Conservation (phyloP, 2,888 invertebrate genomes). For the Stenoptilia bipunctidactyla region DNA sequence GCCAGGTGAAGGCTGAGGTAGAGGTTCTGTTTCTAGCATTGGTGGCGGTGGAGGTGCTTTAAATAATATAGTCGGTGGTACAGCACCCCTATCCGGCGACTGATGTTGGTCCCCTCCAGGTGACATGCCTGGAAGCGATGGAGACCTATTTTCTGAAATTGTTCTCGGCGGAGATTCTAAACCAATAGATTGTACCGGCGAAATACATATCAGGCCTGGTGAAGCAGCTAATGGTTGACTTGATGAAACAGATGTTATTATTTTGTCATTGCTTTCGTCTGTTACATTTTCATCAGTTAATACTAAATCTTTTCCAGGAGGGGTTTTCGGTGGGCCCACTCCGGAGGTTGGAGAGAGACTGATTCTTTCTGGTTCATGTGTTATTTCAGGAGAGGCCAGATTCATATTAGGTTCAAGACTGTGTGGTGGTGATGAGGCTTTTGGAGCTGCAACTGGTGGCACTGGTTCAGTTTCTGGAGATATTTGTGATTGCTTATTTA, state of each 20-base stretch:
- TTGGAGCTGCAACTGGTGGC: too few relatives aligned
- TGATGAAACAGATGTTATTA: background rate
- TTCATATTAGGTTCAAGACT: too few relatives aligned
- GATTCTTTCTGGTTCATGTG: too few relatives aligned
- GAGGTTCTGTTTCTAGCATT: constrained; percentile 25
- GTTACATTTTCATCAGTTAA: too few relatives aligned
- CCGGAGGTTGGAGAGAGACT: background rate
- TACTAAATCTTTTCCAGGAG: background rate
- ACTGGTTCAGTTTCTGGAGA: too few relatives aligned
- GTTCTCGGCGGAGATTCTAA: background rate
- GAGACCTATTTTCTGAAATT: background rate
- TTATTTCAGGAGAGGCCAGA: too few relatives aligned
- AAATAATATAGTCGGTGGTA: constrained; percentile 41
- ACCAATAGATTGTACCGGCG: background rate
- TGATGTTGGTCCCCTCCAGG: too few relatives aligned
- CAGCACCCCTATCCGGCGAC: constrained; percentile 33
- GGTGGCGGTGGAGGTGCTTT: constrained; percentile 27
- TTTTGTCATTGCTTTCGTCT: too few relatives aligned
- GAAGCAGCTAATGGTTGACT: background rate
- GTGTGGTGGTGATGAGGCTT: too few relatives aligned
- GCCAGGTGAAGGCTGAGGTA: constrained; percentile 40
- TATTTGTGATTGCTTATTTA: too few relatives aligned
- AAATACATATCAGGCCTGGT: background rate
- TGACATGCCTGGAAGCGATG: constrained; percentile 44
- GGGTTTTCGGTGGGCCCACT: background rate